Conservation (phyloP, 2,797 vertebrate genomes). For the Graptemys geographica region DNA sequence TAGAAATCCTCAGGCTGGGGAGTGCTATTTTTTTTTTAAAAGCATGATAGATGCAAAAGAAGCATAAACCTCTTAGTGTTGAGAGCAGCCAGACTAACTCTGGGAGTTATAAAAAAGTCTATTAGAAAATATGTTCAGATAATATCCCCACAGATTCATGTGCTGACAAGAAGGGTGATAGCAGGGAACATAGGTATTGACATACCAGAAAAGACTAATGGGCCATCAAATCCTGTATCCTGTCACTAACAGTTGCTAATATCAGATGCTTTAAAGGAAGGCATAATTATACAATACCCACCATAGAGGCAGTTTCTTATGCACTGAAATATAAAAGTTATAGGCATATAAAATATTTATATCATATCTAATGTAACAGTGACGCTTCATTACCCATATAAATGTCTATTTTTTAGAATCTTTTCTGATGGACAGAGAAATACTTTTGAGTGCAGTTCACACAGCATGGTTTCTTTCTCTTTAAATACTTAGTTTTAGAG, state of each 20-base stretch:
- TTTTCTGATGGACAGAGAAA: not conserved
- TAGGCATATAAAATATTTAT: not conserved
- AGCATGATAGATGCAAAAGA: not conserved
- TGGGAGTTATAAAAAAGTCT: not conserved
- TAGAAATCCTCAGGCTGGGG: not conserved
- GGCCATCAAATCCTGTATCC: not conserved
- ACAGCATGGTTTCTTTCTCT: not conserved
- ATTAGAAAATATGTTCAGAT: not conserved
- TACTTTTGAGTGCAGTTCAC: not conserved
- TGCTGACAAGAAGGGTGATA: not conserved
- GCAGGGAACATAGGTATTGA: not conserved
- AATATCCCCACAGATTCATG: not conserved
- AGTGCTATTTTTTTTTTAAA: not conserved
- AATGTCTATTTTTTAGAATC: not conserved
- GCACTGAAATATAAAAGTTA: not conserved
- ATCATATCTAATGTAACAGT: not conserved
- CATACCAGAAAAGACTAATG: not conserved
- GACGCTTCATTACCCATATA: not conserved
- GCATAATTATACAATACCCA: not conserved
- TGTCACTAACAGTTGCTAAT: not conserved
- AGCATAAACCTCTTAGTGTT: not conserved
- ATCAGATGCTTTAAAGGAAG: not conserved
- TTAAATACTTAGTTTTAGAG: not conserved
- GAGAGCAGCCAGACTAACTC: not conserved
- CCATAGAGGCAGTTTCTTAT: not conserved